Evolutionary conservation across 1,140 invertebrate species (phyloP).

Genomic region (Megalopta genalis): DNA sequence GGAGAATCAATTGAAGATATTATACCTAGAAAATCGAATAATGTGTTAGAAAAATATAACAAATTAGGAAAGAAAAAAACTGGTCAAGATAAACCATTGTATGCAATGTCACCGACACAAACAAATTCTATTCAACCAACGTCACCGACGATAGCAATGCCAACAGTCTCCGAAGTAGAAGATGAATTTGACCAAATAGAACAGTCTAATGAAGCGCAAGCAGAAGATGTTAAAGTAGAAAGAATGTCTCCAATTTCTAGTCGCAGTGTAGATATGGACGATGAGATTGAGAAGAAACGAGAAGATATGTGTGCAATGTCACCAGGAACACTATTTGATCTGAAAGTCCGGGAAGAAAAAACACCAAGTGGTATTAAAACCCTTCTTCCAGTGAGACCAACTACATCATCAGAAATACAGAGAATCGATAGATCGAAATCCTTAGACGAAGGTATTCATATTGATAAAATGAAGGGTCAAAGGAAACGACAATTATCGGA

Average conservation of each 20-base stretch:
- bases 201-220: conserved; percentile 44
- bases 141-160: conserved; percentile 40
- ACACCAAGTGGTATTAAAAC: conserved; percentile 80
- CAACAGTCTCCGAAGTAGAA: conserved; percentile 37
- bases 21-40: conserved; percentile 77
- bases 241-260: conserved; percentile 64
- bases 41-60: conserved; percentile 69
- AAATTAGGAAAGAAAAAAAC: conserved; percentile 72
- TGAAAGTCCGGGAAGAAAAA: conserved; percentile 74
- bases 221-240: conserved; percentile 63
- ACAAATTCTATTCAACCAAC: conserved; percentile 31
- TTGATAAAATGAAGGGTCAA: conserved; percentile 61
- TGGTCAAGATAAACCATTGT: conserved; percentile 60
- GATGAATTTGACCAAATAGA: conserved; percentile 53
- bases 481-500: conserved; percentile 72
- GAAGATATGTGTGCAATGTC: conserved; percentile 73
- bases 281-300: conserved; percentile 60
- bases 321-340: conserved; percentile 74
- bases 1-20: conserved; percentile 80
- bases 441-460: conserved; percentile 63
- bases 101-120: conserved; percentile 23
- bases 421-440: conserved; percentile 67
- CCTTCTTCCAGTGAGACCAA: conserved; percentile 78
- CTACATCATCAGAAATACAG: conserved; percentile 47
- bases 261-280: conserved; percentile 63